Conservation (phyloP, 2,113 vertebrate genomes). For the Phrynosoma platyrhinos region DNA sequence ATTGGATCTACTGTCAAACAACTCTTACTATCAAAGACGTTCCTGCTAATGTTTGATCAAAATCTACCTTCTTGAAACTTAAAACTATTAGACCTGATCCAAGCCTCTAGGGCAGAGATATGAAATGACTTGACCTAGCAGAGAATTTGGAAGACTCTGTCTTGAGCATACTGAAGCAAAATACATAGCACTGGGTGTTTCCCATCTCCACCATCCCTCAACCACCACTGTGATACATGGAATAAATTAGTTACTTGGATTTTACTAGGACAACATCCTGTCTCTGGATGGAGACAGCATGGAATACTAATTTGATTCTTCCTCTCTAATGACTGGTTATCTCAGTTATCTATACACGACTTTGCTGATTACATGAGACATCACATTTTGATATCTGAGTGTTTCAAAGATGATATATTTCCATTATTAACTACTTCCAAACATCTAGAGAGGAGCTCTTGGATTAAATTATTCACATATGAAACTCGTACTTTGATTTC, state of each 20-base stretch:
- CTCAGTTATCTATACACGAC: neutral
- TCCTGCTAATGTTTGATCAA: too few species aligned
- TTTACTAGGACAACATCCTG: neutral
- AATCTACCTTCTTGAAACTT: too few species aligned
- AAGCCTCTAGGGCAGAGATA: too few species aligned
- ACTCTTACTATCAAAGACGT: too few species aligned
- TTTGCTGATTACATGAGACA: neutral
- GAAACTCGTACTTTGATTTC: constrained; percentile 90
- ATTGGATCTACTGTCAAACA: too few species aligned
- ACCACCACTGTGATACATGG: too few species aligned
- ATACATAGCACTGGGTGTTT: too few species aligned
- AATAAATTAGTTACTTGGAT: neutral
- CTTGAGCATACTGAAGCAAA: too few species aligned
- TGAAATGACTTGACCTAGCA: too few species aligned
- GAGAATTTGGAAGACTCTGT: too few species aligned
- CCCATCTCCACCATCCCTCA: too few species aligned
- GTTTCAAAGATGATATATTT: neutral
- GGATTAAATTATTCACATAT: neutral
- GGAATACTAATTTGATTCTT: neutral
- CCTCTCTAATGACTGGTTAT: neutral
- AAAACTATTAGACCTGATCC: too few species aligned
- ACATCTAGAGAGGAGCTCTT: neutral
- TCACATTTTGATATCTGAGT: neutral
- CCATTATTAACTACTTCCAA: neutral
- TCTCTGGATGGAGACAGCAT: neutral